Base-by-base conservation (phyloP, 2,113 vertebrate genomes). In the Colinus virginianus region DNA sequence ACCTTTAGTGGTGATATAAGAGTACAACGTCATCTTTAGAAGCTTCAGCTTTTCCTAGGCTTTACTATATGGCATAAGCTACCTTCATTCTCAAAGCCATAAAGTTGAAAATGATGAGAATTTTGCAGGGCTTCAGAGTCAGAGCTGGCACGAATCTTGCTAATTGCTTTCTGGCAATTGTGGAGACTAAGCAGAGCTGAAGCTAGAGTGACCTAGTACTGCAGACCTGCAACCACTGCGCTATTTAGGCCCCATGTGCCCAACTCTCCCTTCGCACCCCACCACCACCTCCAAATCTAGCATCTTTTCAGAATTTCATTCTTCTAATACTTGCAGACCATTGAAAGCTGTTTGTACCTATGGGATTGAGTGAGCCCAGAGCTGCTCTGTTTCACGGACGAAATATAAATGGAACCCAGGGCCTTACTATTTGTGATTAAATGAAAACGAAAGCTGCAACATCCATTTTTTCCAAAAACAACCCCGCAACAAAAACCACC, bases 371-470 rank as follows among this genome's bases (percentile, higher is more conserved):
- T 49, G 69, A 97, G 86, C 88, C 89, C 76, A 87, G 94, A 77
- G 91, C 96, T 94, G 55, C 91, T 97, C 77, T 95, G 81, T 95
- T 95, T 97, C 95, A 86, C 96, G 94, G 96, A 96, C 96, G 84
- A 97, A 97, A 95, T 94, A 88, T 45, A 97, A 96, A 96, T 94
- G 62, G 96, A 97, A 98, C 97, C 97, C 95, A 97, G 96, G 96
- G 97, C 97, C 98, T 98, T 98, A 97, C 95, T 97, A 6, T 96
- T 96, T 93, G 90, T 96, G 11, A 63, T 96, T 96, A 96, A 96
- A 96, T 86, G 96, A 95, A 94, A 97, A 96, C 90, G 96, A 97
- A 97, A 97, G 95, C 97, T 97, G 91, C 97, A 95, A 97, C 97
- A 97, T 97, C 97, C 95, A 22, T 97, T 96, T 95, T 92, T 95